phyloP scores from a whole-genome alignment of 1,140 invertebrate genomes.

The Gryllus bimaculatus region DNA sequence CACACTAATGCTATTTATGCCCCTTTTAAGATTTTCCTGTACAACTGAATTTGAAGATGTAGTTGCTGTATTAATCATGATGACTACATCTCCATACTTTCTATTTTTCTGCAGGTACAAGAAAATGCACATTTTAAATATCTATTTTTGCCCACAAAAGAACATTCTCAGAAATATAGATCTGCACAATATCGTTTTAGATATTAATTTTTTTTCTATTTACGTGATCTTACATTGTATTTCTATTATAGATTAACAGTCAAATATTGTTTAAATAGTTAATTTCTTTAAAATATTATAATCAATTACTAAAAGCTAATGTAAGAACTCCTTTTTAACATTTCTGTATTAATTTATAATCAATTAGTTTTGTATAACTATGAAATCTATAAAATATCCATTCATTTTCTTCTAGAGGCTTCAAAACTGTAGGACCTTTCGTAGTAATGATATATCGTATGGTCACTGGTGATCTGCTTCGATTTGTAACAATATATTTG shows the following conservation, averaged over 20 bases:
- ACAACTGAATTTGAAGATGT: slow-evolving; percentile 78
- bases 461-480: slow-evolving; percentile 88
- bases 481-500: slow-evolving; percentile 92
- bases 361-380: neutral
- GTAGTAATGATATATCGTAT: slow-evolving; percentile 99
- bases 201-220: neutral
- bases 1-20: slow-evolving; percentile 71
- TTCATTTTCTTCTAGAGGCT: slow-evolving; percentile 58
- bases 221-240: neutral
- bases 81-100: slow-evolving; percentile 93
- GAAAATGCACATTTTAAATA: too few species aligned
- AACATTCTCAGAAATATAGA: neutral
- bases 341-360: neutral
- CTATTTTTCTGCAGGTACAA: slow-evolving; percentile 91
- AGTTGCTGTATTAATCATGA: slow-evolving; percentile 84
- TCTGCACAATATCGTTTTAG: neutral
- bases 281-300: neutral
- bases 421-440: slow-evolving; percentile 96
- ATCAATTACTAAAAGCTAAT: neutral
- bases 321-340: neutral
- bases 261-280: neutral
- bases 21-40: slow-evolving; percentile 75
- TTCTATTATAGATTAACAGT: neutral
- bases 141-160: neutral
- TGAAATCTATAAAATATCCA: slow-evolving; percentile 9